Evolutionary conservation across 2,888 invertebrate genomes (phyloP).

Genomic region (Meiosimyza platycephala): DNA sequence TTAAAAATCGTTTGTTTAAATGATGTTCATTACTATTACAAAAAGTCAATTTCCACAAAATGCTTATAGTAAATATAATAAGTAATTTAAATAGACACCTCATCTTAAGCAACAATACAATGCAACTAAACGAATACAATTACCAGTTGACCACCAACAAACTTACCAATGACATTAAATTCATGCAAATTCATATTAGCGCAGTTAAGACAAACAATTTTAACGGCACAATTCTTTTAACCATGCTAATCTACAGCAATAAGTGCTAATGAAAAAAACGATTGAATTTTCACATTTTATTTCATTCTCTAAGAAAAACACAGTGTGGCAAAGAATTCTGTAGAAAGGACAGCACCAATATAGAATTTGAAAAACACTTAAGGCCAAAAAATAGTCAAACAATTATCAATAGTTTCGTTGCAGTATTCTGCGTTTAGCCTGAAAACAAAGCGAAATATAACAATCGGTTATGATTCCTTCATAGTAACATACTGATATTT

Average conservation of each 20-base stretch:
- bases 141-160: no score
- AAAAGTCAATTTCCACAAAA: not conserved
- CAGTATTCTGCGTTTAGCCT: constrained; percentile 39
- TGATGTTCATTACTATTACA: not conserved
- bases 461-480: not conserved
- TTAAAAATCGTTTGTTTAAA: constrained; percentile 53
- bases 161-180: constrained; percentile 22
- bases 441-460: not conserved
- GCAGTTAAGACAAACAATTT: not conserved
- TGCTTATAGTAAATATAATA: not conserved
- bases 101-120: not conserved
- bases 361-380: no score
- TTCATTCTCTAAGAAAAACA: constrained; percentile 12
- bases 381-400: no score
- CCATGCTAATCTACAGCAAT: not conserved
- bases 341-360: not conserved
- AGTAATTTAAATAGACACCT: not conserved
- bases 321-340: not conserved
- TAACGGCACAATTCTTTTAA: not conserved
- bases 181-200: constrained; percentile 12
- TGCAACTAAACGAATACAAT: not conserved
- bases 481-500: not conserved
- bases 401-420: constrained; percentile 40
- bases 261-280: constrained; percentile 3
- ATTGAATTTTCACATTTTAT: constrained; percentile 31